Evolutionary conservation across 2,888 invertebrate species (phyloP).

Genomic region (Cephus sareptanus): DNA sequence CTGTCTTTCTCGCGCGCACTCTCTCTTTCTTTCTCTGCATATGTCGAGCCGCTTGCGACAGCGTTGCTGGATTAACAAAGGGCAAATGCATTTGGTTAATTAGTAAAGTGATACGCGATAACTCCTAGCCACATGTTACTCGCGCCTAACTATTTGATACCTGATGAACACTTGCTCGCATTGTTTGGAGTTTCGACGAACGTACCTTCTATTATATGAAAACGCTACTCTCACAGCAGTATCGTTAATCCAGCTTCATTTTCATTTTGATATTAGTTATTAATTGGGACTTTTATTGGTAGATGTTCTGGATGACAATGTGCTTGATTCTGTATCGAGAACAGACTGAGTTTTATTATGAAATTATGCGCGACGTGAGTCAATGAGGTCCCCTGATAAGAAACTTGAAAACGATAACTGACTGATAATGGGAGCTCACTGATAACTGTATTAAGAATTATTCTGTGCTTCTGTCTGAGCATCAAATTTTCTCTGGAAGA

Average conservation of each 20-base stretch:
- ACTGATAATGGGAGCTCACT: not conserved
- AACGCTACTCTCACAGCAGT: not conserved
- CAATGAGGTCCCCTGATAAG: not conserved
- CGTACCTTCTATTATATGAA: not conserved
- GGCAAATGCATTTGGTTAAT: conserved; percentile 33
- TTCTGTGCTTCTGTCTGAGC: not conserved
- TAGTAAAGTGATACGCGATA: conserved; percentile 4
- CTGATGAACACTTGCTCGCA: not conserved
- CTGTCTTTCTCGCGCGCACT: too few relatives aligned
- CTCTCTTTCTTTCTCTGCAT: too few relatives aligned
- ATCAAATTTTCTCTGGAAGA: not conserved
- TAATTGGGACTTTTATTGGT: not conserved
- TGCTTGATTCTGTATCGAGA: not conserved
- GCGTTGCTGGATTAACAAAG: conserved; percentile 22
- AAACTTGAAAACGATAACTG: not conserved
- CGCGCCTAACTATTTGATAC: not conserved
- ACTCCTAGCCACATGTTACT: not conserved
- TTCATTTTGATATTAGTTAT: not conserved
- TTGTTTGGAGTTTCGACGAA: not conserved
- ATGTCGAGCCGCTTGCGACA: not conserved
- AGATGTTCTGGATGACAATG: not conserved
- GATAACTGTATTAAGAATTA: not conserved
- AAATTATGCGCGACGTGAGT: not conserved
- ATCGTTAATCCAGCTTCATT: not conserved
- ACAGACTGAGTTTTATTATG: not conserved